Evolutionary conservation across 2,888 invertebrate genomes (phyloP), one percentile per base, ranked within the genome.

Genomic region (Empis livida): DNA sequence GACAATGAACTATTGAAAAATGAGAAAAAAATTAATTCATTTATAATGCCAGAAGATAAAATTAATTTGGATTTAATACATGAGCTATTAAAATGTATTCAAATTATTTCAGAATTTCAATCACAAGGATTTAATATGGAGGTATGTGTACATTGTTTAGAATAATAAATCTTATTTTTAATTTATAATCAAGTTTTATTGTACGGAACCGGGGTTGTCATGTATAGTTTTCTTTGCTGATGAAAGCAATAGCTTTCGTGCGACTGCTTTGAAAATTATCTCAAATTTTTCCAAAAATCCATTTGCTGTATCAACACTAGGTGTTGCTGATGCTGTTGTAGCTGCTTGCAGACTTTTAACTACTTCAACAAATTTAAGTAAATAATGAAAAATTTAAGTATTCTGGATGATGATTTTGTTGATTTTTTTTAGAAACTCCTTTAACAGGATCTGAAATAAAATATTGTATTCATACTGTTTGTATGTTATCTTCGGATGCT

Each of bases 241-340:
- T 0, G 63, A 65, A 42, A 59, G 63, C 11, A 62, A 60, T 45
- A 59, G 60, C 3, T 64, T 64, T 44, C 61, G 70, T 0, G 51
- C 61, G 3, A 53, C 56, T 1, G 59, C 61, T 0, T 51, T 70
- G 0, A 65, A 63, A 49, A 68, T 68, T 42, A 52, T 70, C 6
- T 65, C 69, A 0, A 69, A 68, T 55, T 62, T 69, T 10, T 61
- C 64, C 20, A 67, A 64, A 49, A 65, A 62, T 55, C 49, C 55
- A 0, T 56, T 56, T 13, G 60, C 68, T 0, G 59, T 61, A 39
- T 57, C 59, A 35, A 57, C 63, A 45, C 54, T 69, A 4, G 63
- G 63, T 49, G 56, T 59, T 2, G 63, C 66, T 0, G 63, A 68
- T 58, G 64, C 65, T 9, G 63, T 67, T 51, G 59, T 62, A 37